Conservation (phyloP, 2,113 vertebrate genomes). For the Perccottus glenii region DNA sequence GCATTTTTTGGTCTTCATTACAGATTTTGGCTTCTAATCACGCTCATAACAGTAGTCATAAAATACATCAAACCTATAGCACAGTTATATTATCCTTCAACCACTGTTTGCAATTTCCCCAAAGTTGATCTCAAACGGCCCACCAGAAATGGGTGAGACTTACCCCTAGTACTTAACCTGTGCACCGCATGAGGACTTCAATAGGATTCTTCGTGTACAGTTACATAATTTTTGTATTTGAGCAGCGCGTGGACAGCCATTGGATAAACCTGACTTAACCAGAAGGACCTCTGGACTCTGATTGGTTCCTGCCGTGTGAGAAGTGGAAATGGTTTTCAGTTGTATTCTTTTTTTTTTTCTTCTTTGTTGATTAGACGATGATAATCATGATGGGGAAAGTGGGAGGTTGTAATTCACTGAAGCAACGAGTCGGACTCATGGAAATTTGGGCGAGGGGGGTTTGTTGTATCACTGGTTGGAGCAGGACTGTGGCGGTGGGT, state of each 20-base stretch:
- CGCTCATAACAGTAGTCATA: too few species aligned
- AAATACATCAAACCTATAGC: too few species aligned
- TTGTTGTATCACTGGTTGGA: conserved; percentile 65
- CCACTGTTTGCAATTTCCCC: neutral
- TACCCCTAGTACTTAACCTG: conserved; percentile 43
- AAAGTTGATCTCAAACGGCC: neutral
- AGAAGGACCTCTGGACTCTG: conserved; percentile 57
- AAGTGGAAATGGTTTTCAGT: conserved; percentile 52
- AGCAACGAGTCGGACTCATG: conserved; percentile 52
- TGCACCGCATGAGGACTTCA: conserved; percentile 70
- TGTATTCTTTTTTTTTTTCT: conserved; percentile 22
- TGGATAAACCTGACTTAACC: conserved; percentile 55
- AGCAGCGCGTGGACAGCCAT: conserved; percentile 47
- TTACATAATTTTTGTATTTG: conserved; percentile 52
- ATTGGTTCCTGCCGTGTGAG: conserved; percentile 58
- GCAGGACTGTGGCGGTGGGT: conserved; percentile 12
- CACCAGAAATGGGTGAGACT: neutral
- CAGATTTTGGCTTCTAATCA: too few species aligned
- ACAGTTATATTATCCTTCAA: neutral
- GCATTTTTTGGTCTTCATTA: too few species aligned
- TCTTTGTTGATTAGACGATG: conserved; percentile 48
- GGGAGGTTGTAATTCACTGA: conserved; percentile 56
- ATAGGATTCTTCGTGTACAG: conserved; percentile 62
- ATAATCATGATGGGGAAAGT: conserved; percentile 51
- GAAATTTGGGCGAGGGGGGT: conserved; percentile 10